phyloP scores from a whole-genome alignment of 2,888 invertebrate genomes.

The Zeuzera pyrina region DNA sequence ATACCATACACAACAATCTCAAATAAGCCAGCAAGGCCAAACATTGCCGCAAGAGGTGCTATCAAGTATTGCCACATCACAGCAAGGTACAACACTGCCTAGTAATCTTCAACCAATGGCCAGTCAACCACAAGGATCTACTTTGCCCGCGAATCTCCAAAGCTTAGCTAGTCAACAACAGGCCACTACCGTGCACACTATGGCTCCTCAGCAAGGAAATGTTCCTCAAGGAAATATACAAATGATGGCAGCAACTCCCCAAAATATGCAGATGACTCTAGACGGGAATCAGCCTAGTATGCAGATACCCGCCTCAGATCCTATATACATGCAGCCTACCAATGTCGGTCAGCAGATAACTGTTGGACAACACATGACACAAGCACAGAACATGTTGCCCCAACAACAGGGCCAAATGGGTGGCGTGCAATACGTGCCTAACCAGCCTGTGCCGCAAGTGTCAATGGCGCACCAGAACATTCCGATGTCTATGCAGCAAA shows the following conservation, averaged over 20 bases:
- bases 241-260: constrained; percentile 67
- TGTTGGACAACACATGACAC: constrained; percentile 57
- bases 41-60: constrained; percentile 65
- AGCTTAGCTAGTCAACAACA: constrained; percentile 64
- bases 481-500: constrained; percentile 67
- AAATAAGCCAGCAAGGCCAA: constrained; percentile 65
- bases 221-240: constrained; percentile 74
- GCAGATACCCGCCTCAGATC: constrained; percentile 70
- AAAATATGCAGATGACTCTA: constrained; percentile 70
- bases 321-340: constrained; percentile 62
- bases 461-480: constrained; percentile 66
- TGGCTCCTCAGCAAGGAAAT: constrained; percentile 67
- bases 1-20: constrained; percentile 63
- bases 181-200: constrained; percentile 49
- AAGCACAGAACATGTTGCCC: constrained; percentile 55
- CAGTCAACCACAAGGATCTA: constrained; percentile 71
- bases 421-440: constrained; percentile 55
- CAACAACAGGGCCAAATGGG: constrained; percentile 63
- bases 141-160: constrained; percentile 75
- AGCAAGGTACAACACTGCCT: constrained; percentile 64
- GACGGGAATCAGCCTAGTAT: constrained; percentile 70
- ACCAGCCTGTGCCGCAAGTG: constrained; percentile 52
- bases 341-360: constrained; percentile 61
- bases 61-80: constrained; percentile 62
- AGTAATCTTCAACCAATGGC: constrained; percentile 59